Evolutionary conservation across 2,797 vertebrate genomes (phyloP).

Genomic region (Ceryle rudis): DNA sequence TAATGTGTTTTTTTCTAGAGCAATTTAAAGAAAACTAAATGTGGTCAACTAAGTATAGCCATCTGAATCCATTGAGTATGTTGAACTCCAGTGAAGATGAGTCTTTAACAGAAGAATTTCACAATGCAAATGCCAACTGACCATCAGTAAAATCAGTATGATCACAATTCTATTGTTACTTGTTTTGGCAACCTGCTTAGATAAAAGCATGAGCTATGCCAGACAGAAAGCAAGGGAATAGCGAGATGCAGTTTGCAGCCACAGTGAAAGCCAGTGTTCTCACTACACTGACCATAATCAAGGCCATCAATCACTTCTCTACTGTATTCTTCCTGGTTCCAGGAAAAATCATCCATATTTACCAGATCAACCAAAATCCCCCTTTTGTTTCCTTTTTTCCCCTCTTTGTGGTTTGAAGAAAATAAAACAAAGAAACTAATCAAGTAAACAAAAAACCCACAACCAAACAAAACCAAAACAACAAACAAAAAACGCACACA

Average conservation of each 20-base stretch:
- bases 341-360: background rate
- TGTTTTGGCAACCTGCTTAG: background rate
- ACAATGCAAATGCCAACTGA: background rate
- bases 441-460: too few species aligned
- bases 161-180: background rate
- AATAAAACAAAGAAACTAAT: background rate
- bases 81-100: background rate
- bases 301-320: slow-evolving; percentile 2
- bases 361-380: slow-evolving; percentile 24
- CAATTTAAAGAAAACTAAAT: background rate
- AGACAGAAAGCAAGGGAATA: background rate
- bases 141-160: background rate
- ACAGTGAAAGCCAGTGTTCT: background rate
- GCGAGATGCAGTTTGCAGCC: background rate
- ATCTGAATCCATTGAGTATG: background rate
- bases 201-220: background rate
- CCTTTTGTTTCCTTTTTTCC: background rate
- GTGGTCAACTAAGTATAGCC: background rate
- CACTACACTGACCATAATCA: background rate
- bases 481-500: too few species aligned
- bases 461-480: too few species aligned
- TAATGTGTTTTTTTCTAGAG: background rate
- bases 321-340: background rate
- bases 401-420: background rate
- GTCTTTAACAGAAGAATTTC: background rate